Base-by-base conservation (phyloP, 2,888 invertebrate species). In the Cataglyphis rosenhaueri region DNA sequence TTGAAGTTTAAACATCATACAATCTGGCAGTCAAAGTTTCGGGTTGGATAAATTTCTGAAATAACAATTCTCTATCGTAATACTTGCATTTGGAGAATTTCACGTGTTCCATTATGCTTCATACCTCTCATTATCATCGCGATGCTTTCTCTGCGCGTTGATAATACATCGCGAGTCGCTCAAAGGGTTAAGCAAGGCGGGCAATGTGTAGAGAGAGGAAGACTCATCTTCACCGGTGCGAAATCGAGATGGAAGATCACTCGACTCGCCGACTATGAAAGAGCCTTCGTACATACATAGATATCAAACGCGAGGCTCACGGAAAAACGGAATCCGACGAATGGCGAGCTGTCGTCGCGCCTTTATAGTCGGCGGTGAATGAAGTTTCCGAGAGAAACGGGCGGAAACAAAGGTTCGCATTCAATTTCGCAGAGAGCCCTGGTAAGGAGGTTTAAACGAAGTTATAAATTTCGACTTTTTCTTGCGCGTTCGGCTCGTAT, bases 291-390 rank as follows among this genome's bases (percentile, higher is more conserved):
- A 48, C 83, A 57, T 73, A 82, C 61, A 76, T 35, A 59, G 81
- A 62, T 82, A 81, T 86, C 82, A 88, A 84, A 84, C 81, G 76
- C 52, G 81, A 48, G 48, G 55, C 74, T 74, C 64, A 78, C 52
- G 70, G 65, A 82, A 84, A 81, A 82, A 87, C 81, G 68, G 38
- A 10, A 29, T 38, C 44, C 78, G 70, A 87, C 82, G 52, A 84
- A 82, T 66, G 66, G 66, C 38, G 38, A 8, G 38, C 15, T 15
- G 41, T 55, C 25, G 55, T 32, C 57, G 59, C 71, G 78, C 66
- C n/a, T 76, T 76, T 66, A 65, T 41, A 21, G 44, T 10, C 68
- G n/a, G 32, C 59, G 44, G n/a, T 29, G 59, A 75, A 65, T 57
- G 62, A 44, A 41, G 4, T 64, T 64, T 62, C 29, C 74, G 18